A percentile compares a stretch with the other conserved stretches of the same genome.
Conservation (phyloP, 2,797 vertebrate species). For the Enteromius unitaeniatus region DNA sequence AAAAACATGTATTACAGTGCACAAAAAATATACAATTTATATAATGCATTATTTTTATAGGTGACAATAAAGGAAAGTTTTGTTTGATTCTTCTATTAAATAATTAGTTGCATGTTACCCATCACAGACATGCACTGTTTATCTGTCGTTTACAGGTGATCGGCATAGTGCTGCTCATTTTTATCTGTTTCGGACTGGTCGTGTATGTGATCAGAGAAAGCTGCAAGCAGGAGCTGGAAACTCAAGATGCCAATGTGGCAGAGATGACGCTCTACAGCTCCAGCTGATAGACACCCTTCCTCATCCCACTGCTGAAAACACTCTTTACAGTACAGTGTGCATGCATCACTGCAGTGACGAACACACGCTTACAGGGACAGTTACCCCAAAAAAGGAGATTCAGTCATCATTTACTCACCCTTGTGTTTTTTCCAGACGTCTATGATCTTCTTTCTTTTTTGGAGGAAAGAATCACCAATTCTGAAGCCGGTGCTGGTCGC, state of each 20-base stretch:
- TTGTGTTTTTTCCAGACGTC: not conserved
- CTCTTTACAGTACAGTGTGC: not conserved
- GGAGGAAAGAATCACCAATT: not conserved
- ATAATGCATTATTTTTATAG: not conserved
- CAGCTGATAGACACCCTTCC: slow-evolving; percentile 67
- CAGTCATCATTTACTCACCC: slow-evolving; percentile 12
- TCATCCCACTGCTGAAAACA: not conserved
- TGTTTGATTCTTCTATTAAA: not conserved
- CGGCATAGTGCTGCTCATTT: slow-evolving; percentile 79
- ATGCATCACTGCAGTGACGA: not conserved
- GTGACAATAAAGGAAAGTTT: not conserved
- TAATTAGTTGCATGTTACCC: too few relatives aligned
- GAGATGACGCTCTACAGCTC: slow-evolving; percentile 77
- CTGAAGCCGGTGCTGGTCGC: not conserved
- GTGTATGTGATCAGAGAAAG: slow-evolving; percentile 79
- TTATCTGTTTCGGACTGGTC: slow-evolving; percentile 80
- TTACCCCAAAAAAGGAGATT: not conserved
- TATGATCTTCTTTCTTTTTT: not conserved
- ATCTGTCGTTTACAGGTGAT: slow-evolving; percentile 71
- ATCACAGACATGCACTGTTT: not conserved
- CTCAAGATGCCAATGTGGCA: slow-evolving; percentile 74
- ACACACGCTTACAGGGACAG: not conserved
- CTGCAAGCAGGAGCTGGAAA: slow-evolving; percentile 74
- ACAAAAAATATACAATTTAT: not conserved
- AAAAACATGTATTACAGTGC: not conserved